Percentiles rank a stretch among this genome's conserved stretches.
Evolutionary conservation across 64 coral and sea anemone genomes (phyloP).

Genomic region (Anthopleura sola): DNA sequence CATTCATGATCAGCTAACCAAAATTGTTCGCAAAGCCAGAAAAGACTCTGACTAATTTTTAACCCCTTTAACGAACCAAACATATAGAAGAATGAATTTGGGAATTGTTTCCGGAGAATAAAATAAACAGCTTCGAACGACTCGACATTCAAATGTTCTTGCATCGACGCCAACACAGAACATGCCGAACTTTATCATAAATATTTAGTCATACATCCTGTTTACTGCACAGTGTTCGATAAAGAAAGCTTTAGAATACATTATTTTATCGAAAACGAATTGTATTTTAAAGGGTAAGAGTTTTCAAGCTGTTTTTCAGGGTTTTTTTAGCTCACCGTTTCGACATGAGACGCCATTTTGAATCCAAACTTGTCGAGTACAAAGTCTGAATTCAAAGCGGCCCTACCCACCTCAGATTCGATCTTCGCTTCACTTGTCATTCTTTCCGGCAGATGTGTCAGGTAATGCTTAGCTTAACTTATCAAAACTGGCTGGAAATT

Average conservation of each 20-base stretch:
- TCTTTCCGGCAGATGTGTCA: slow-evolving; percentile 15
- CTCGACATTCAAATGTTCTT: neutral
- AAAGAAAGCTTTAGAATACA: neutral
- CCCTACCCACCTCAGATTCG: slow-evolving; percentile 7
- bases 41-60: too few relatives aligned
- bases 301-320: neutral
- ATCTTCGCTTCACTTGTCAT: slow-evolving; percentile 1
- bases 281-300: neutral
- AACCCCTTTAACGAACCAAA: too few relatives aligned
- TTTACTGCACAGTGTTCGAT: neutral
- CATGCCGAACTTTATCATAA: neutral
- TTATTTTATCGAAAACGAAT: neutral
- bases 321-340: neutral
- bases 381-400: slow-evolving; percentile 10
- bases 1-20: too few relatives aligned
- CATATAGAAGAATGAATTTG: too few relatives aligned
- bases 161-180: neutral
- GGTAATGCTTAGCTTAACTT: neutral
- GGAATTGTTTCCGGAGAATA: too few relatives aligned
- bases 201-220: neutral
- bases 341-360: slow-evolving; percentile 7
- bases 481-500: slow-evolving; percentile 18
- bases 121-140: neutral
- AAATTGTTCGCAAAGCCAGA: too few relatives aligned
- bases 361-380: neutral